Percentiles rank a stretch among this genome's conserved stretches.
Conservation (phyloP, 2,888 invertebrate species). For the Erebia ligea region DNA sequence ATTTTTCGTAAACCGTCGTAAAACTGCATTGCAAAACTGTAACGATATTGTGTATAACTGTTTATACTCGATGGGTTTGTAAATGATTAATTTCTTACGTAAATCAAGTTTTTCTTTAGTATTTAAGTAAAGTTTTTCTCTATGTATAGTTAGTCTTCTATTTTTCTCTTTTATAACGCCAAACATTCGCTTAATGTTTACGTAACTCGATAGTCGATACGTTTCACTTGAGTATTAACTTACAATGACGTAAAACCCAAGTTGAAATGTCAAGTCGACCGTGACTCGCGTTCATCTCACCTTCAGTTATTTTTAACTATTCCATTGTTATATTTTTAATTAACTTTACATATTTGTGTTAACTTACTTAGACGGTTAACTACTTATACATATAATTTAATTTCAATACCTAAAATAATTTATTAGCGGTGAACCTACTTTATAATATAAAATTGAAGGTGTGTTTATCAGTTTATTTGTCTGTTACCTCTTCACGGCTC, state of each 20-base stretch:
- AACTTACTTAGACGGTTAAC: no score
- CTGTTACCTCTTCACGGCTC: no score
- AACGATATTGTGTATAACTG: background rate
- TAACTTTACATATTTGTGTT: background rate
- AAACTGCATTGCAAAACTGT: background rate
- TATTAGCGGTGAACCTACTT: no score
- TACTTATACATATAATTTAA: no score
- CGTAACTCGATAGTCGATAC: constrained; percentile 24
- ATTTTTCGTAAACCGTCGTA: background rate
- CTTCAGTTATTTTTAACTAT: constrained; percentile 12
- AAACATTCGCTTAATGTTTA: constrained; percentile 20
- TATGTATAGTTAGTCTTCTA: background rate
- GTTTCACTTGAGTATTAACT: constrained; percentile 6
- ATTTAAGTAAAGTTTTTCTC: background rate
- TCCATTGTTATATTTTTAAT: constrained; percentile 1
- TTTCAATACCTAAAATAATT: no score
- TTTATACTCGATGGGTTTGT: background rate
- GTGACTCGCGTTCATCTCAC: constrained; percentile 28
- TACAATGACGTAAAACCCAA: constrained; percentile 39
- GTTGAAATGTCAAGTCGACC: constrained; percentile 30
- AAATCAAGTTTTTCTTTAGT: background rate
- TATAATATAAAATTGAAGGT: background rate
- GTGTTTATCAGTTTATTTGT: background rate
- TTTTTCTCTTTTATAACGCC: constrained; percentile 3
- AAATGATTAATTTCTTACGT: background rate